Evolutionary conservation across 2,113 vertebrate genomes (phyloP).

Genomic region (Archocentrus centrarchus): DNA sequence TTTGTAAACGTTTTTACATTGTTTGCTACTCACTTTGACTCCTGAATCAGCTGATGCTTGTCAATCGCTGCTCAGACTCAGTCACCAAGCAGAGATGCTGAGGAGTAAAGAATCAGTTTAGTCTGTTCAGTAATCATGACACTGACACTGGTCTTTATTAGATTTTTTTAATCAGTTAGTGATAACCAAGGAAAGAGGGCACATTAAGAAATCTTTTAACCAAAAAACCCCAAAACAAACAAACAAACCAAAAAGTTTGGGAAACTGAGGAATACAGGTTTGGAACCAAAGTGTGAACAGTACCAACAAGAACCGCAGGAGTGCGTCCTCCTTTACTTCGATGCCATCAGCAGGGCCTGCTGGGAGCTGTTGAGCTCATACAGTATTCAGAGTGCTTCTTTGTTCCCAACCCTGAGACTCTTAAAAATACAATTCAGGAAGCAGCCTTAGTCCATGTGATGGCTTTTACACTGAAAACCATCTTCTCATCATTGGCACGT

Average conservation of each 20-base stretch:
- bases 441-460: slow-evolving; percentile 49
- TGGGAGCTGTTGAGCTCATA: not conserved
- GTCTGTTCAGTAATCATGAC: slow-evolving; percentile 10
- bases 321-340: not conserved
- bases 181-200: slow-evolving; percentile 56
- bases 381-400: slow-evolving; percentile 73
- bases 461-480: slow-evolving; percentile 42
- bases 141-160: not conserved
- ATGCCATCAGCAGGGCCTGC: not conserved
- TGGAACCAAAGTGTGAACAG: slow-evolving; percentile 18
- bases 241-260: not conserved
- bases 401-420: slow-evolving; percentile 70
- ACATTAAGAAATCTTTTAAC: slow-evolving; percentile 20
- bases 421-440: slow-evolving; percentile 61
- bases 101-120: too few relatives aligned
- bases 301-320: slow-evolving; percentile 14
- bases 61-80: not conserved
- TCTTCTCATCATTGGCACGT: slow-evolving; percentile 67
- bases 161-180: slow-evolving; percentile 32
- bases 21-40: not conserved
- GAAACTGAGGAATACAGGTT: slow-evolving; percentile 6
- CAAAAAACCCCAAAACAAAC: not conserved
- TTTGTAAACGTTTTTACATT: not conserved
- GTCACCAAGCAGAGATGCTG: not conserved
- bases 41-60: not conserved